Evolutionary conservation across 2,888 invertebrate species (phyloP).

Genomic region (Lasioglossum pauxillum): DNA sequence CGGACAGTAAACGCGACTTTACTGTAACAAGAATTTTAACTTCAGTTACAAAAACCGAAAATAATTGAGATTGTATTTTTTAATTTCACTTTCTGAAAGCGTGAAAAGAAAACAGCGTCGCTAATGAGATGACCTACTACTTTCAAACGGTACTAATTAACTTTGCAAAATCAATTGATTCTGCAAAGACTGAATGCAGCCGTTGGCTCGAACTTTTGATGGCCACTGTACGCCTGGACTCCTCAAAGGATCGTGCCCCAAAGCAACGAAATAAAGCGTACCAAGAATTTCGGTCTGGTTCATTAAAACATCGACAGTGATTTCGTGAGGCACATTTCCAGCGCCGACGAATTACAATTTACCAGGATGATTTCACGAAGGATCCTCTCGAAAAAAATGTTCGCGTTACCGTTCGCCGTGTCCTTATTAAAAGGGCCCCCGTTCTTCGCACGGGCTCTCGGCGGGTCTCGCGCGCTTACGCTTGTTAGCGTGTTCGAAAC

Average conservation of each 20-base stretch:
- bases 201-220: background rate
- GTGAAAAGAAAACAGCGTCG: too few species aligned
- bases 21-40: too few species aligned
- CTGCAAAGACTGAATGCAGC: background rate
- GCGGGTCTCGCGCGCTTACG: background rate
- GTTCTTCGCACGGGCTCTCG: background rate
- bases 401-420: conserved; percentile 7
- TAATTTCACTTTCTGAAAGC: too few species aligned
- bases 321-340: background rate
- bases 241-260: background rate
- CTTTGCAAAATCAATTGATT: too few species aligned
- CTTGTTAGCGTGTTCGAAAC: conserved; percentile 36
- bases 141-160: too few species aligned
- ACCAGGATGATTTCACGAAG: conserved; percentile 23
- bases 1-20: too few species aligned
- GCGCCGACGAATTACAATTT: conserved; percentile 22
- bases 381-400: background rate
- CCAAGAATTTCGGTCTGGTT: background rate
- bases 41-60: too few species aligned
- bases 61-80: too few species aligned
- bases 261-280: conserved; percentile 5
- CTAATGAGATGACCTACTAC: too few species aligned
- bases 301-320: background rate
- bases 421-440: conserved; percentile 22
- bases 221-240: background rate